These are phyloP conservation scores for Selene dorsalis DNA, from an alignment of 2,797 vertebrate genomes.

Conservation along the genomic window DNA sequence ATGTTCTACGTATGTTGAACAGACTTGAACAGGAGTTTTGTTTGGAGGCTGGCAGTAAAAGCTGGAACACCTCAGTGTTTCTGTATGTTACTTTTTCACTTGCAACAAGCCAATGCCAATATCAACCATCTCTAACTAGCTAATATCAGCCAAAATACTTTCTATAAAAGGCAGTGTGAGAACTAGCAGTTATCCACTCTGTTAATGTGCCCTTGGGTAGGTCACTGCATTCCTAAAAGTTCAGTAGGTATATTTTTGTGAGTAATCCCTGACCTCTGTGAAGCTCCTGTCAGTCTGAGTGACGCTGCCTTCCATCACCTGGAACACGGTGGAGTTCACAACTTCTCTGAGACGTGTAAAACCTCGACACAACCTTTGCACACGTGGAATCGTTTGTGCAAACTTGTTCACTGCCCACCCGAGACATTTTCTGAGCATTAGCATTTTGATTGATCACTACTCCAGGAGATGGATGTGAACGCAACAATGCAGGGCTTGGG, in stretches of 20 bases:
- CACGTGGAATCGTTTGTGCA: not conserved
- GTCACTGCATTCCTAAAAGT: not conserved
- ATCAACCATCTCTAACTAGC: too few relatives aligned
- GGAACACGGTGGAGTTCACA: conserved; percentile 2
- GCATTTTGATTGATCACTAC: conserved; percentile 43
- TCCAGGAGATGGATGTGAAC: conserved; percentile 30
- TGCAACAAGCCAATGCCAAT: not conserved
- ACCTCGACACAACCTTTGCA: not conserved
- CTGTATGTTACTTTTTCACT: not conserved
- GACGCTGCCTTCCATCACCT: conserved; percentile 1
- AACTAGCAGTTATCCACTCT: not conserved
- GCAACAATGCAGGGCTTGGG: conserved; percentile 22
- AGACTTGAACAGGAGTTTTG: not conserved
- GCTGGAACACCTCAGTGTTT: not conserved
- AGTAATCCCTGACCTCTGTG: not conserved
- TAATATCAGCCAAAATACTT: not conserved
- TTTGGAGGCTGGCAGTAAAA: too few relatives aligned
- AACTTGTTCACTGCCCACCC: not conserved
- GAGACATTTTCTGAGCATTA: conserved; percentile 23
- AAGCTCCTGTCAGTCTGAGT: not conserved
- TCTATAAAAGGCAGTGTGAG: not conserved
- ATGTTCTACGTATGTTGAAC: not conserved
- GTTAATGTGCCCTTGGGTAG: not conserved
- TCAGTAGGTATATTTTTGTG: not conserved
- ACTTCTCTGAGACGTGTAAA: not conserved